Conservation (phyloP, 2,113 vertebrate species). For the Canis aureus region DNA sequence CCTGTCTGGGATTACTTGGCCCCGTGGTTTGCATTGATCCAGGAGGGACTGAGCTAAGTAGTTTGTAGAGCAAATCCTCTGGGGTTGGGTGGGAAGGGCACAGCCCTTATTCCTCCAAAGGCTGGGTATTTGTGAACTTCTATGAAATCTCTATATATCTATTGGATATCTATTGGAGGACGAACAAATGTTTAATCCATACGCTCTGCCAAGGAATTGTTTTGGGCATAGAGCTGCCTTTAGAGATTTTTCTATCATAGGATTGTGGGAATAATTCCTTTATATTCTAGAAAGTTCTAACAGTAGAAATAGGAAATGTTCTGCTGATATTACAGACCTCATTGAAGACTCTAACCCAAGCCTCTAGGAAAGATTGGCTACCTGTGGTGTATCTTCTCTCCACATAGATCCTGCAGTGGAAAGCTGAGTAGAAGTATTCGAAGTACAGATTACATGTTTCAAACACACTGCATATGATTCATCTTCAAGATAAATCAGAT, state of each 20-base stretch:
- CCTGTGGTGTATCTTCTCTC: neutral
- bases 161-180: neutral
- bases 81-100: neutral
- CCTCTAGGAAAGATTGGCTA: neutral
- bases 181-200: neutral
- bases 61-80: neutral
- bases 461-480: rapidly evolving
- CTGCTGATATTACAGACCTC: neutral
- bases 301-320: neutral
- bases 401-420: neutral
- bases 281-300: neutral
- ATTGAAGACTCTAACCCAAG: neutral
- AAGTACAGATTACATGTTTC: neutral
- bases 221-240: neutral
- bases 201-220: neutral
- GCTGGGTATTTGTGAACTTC: neutral
- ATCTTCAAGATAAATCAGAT: neutral
- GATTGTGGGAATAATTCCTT: neutral
- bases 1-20: neutral
- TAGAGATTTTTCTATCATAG: neutral
- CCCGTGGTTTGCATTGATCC: neutral
- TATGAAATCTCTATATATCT: neutral
- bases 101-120: rapidly evolving
- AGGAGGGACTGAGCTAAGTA: neutral
- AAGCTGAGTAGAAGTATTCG: rapidly evolving